A percentile compares a stretch with the other conserved stretches of the same genome.
These are phyloP conservation scores for Bemisia tabaci DNA, from an alignment of 1,140 invertebrate species.

Conservation along the genomic window DNA sequence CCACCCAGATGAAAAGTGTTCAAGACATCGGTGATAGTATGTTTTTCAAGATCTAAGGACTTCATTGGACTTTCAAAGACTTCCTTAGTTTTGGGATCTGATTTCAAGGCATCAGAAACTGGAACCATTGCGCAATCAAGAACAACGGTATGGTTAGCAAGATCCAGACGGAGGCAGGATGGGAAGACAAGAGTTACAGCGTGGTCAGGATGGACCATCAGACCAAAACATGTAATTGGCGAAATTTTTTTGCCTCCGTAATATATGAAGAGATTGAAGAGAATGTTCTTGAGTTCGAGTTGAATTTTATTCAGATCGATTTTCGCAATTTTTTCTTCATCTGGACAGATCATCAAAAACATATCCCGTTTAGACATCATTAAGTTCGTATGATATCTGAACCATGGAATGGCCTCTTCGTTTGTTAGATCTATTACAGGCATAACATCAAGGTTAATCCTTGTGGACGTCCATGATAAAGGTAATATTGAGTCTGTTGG, in stretches of 20 bases:
- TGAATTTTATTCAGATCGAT: not conserved
- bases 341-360: too few relatives aligned
- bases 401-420: not conserved
- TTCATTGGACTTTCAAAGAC: too few relatives aligned
- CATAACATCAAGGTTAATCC: not conserved
- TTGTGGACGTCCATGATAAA: not conserved
- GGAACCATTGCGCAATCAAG: too few relatives aligned
- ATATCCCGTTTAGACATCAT: not conserved
- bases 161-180: not conserved
- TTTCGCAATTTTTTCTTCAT: too few relatives aligned
- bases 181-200: not conserved
- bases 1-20: too few relatives aligned
- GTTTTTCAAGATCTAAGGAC: too few relatives aligned
- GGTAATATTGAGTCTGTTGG: not conserved
- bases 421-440: not conserved
- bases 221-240: not conserved
- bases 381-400: not conserved
- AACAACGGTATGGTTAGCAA: too few relatives aligned
- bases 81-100: too few relatives aligned
- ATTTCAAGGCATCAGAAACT: too few relatives aligned
- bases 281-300: not conserved
- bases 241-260: not conserved
- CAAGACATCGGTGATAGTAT: too few relatives aligned
- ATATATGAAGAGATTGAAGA: not conserved
- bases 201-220: not conserved